These are phyloP conservation scores for Aethina tumida DNA, from an alignment of 1,140 invertebrate species.

Conservation along the genomic window DNA sequence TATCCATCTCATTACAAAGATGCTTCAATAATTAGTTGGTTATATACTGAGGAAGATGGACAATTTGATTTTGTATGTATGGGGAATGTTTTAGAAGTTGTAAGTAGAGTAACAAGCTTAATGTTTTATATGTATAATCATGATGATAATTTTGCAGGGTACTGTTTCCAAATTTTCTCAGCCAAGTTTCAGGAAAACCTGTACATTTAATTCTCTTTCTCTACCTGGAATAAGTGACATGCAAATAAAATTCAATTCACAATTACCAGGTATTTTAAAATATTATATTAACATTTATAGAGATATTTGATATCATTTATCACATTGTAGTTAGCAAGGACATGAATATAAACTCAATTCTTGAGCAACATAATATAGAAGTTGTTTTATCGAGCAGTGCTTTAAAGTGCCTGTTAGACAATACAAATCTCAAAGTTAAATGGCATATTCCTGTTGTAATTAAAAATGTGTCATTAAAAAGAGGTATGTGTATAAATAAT, in stretches of 20 bases:
- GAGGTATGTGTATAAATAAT: constrained; percentile 12
- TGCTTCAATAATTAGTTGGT: constrained; percentile 13
- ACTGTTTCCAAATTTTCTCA: constrained; percentile 18
- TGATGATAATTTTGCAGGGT: constrained; percentile 18
- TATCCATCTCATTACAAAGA: constrained; percentile 23
- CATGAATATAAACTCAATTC: constrained; percentile 32
- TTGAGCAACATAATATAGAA: constrained; percentile 31
- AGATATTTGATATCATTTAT: constrained; percentile 4
- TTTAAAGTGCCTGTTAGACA: constrained; percentile 36
- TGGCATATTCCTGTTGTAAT: constrained; percentile 39
- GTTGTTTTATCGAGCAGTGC: constrained; percentile 40
- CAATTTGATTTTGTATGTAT: constrained; percentile 19
- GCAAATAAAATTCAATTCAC: constrained; percentile 12
- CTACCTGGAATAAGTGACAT: constrained; percentile 11
- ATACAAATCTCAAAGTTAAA: constrained; percentile 26
- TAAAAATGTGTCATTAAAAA: constrained; percentile 25
- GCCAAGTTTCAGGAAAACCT: constrained; percentile 16
- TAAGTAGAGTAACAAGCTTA: constrained; percentile 12
- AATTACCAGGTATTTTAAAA: constrained; percentile 22
- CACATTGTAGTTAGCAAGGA: constrained; percentile 35
- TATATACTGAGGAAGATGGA: constrained; percentile 17
- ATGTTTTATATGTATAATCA: constrained; percentile 7
- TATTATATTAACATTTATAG: background rate
- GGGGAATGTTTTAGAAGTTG: constrained; percentile 21
- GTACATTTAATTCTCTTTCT: constrained; percentile 7